A percentile compares a stretch with the other conserved stretches of the same genome.
These are phyloP conservation scores for Drosophila takahashii DNA, from an alignment of 1,140 invertebrate genomes.

Conservation along the genomic window DNA sequence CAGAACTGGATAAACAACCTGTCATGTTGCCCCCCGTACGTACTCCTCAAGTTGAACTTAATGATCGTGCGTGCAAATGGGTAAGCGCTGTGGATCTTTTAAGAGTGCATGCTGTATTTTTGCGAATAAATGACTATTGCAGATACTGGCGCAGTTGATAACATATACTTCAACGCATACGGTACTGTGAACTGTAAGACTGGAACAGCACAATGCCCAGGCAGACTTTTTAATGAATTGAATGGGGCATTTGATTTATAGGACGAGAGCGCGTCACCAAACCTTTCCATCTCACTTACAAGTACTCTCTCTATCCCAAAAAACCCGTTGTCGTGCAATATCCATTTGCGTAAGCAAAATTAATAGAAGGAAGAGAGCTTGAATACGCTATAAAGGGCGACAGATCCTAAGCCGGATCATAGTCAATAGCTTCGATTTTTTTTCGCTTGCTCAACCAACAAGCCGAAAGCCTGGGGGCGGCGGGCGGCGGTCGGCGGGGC, in stretches of 20 bases:
- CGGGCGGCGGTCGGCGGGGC: not conserved
- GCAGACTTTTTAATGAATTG: not conserved
- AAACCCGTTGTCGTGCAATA: no score
- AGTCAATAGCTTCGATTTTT: not conserved
- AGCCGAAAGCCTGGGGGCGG: not conserved
- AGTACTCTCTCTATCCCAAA: not conserved
- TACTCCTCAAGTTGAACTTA: slow-evolving; percentile 38
- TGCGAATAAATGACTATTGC: slow-evolving; percentile 7
- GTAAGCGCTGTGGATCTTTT: slow-evolving; percentile 12
- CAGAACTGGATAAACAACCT: slow-evolving; percentile 72
- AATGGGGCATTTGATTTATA: not conserved
- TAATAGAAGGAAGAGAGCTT: no score
- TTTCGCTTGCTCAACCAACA: not conserved
- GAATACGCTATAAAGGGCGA: no score
- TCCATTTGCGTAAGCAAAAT: no score
- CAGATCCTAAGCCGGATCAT: no score
- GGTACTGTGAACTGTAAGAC: not conserved
- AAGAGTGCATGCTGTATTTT: slow-evolving; percentile 2
- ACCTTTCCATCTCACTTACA: not conserved
- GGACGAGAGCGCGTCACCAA: not conserved
- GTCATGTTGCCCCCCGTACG: slow-evolving; percentile 31
- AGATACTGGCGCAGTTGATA: slow-evolving; percentile 6
- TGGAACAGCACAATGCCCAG: not conserved
- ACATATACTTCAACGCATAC: not conserved
- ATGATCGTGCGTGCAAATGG: slow-evolving; percentile 52